Evolutionary conservation across 2,113 vertebrate species (phyloP).

Genomic region (Anhinga anhinga): DNA sequence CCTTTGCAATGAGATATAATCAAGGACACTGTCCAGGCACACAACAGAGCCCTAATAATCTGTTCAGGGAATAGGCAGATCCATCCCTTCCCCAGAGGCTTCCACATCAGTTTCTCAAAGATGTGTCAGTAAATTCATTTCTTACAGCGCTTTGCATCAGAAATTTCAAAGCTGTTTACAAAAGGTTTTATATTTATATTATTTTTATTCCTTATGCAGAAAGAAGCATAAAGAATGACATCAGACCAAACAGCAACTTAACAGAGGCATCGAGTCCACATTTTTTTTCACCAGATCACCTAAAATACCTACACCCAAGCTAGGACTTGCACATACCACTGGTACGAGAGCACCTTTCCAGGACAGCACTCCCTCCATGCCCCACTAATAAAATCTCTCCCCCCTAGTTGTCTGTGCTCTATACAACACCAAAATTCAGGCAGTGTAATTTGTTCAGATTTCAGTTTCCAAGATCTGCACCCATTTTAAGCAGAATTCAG

Average conservation of each 20-base stretch:
- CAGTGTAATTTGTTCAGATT: neutral
- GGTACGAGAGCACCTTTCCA: rapidly evolving
- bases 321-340: neutral
- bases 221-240: neutral
- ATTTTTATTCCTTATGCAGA: neutral
- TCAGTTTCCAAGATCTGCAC: neutral
- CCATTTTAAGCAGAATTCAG: neutral
- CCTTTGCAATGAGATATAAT: neutral
- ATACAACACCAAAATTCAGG: neutral
- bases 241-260: neutral
- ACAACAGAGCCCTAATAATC: neutral
- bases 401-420: neutral
- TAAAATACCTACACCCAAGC: neutral
- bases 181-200: neutral
- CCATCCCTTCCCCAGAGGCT: neutral
- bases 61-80: neutral
- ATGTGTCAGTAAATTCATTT: neutral
- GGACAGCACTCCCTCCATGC: neutral
- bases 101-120: neutral
- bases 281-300: neutral
- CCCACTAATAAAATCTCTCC: neutral
- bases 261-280: neutral
- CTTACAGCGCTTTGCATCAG: neutral
- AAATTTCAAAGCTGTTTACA: neutral
- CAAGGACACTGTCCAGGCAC: neutral